A percentile compares a stretch with the other conserved stretches of the same genome.
Evolutionary conservation across 2,888 invertebrate genomes (phyloP).

Genomic region (Crossocerus cetratus): DNA sequence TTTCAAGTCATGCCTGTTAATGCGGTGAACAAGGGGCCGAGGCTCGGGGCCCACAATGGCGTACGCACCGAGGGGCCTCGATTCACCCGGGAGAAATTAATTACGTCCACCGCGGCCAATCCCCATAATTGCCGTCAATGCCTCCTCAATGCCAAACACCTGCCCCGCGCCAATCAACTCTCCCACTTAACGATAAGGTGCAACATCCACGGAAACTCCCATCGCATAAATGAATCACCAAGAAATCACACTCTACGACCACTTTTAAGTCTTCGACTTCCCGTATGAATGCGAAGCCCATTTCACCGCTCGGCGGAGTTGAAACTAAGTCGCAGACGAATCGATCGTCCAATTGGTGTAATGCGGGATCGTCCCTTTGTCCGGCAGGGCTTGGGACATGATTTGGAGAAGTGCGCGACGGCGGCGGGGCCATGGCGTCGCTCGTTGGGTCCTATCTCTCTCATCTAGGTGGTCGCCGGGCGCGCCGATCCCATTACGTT

Average conservation of each 20-base stretch:
- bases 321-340: slow-evolving; percentile 2
- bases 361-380: slow-evolving; percentile 15
- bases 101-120: slow-evolving; percentile 37
- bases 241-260: too few relatives aligned
- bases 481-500: slow-evolving; percentile 44
- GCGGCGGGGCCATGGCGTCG: too few relatives aligned
- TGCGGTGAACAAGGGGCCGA: slow-evolving; percentile 68
- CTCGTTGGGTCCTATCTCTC: not conserved
- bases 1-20: slow-evolving; percentile 75
- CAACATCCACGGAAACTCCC: not conserved
- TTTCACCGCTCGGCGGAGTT: not conserved
- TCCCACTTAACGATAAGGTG: too few relatives aligned
- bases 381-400: slow-evolving; percentile 7
- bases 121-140: slow-evolving; percentile 42
- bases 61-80: slow-evolving; percentile 53
- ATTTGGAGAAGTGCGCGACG: slow-evolving; percentile 13
- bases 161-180: too few relatives aligned
- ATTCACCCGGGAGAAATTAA: slow-evolving; percentile 45
- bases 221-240: too few relatives aligned
- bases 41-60: slow-evolving; percentile 49
- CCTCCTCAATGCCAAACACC: not conserved
- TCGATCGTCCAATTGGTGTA: not conserved
- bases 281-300: not conserved
- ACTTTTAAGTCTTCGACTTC: too few relatives aligned
- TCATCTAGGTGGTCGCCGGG: slow-evolving; percentile 21